Evolutionary conservation across 2,888 invertebrate species (phyloP), one percentile per base, ranked within the genome.

Genomic region (Cephus pygmeus): DNA sequence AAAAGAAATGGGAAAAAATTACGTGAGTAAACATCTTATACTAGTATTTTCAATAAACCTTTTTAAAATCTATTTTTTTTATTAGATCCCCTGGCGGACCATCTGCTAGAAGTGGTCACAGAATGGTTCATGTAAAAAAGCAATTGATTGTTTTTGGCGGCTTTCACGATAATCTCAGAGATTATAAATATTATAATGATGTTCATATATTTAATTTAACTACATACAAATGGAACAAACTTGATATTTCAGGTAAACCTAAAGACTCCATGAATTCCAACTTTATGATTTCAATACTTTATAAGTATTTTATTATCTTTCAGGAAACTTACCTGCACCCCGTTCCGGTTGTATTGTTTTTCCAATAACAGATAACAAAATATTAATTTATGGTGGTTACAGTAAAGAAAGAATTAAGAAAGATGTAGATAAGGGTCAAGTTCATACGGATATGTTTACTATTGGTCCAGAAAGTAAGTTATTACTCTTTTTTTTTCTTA

Each of bases 101-200:
- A 0, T 95, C 96, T n/a, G 94, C 97, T 0, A 92, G 97, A 79
- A 96, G 96, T 92, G 96, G 98, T 0, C 98, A 98, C 91, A 93
- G 98, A 80, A 98, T 98, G 98, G 94, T 95, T 1, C 93, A 94
- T 1, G 90, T 94, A 1, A 97, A 97, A 83, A 97, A 96, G 83
- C 95, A 95, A 85, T 91, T 98, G 1, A 92, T 97, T 81, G 92
- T 98, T 9, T 98, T 98, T 92, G 98, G 98, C 0, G 98, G 98
- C 1, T 98, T 98, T 91, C 95, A 96, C 87, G 98, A 98, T 92
- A 98, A 97, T 90, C 94, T 96, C 1, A 93, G 96, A 78, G 96
- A 96, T 80, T 98, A 96, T 90, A 95, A 95, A 84, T 98, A 98
- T 92, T 97, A 94, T 90, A 98, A 98, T 90, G 98, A 98, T 90